phyloP scores from a whole-genome alignment of 2,888 invertebrate species.

The Tinea semifulvella region DNA sequence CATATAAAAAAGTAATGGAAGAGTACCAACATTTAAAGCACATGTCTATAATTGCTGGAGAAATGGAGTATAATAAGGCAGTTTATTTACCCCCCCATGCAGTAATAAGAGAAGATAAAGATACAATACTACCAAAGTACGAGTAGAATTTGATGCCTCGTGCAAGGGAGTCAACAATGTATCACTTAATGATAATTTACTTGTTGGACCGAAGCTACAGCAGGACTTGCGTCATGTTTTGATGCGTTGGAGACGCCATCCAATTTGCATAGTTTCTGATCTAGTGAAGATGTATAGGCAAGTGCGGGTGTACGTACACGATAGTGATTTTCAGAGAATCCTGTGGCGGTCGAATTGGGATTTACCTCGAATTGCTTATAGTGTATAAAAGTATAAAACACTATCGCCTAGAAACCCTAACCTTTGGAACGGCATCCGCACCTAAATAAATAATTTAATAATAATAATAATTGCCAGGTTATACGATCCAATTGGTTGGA shows the following conservation, averaged over 20 bases:
- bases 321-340: conserved; percentile 22
- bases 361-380: too few relatives aligned
- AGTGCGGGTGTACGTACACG: conserved; percentile 16
- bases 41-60: conserved; percentile 14
- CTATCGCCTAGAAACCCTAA: conserved; percentile 19
- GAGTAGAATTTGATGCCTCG: conserved; percentile 16
- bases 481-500: conserved; percentile 26
- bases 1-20: conserved; percentile 19
- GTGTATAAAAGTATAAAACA: conserved; percentile 15
- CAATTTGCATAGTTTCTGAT: conserved; percentile 22
- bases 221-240: conserved; percentile 22
- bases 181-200: conserved; percentile 15
- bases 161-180: conserved; percentile 15
- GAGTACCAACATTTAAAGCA: conserved; percentile 18
- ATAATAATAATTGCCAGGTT: conserved; percentile 22
- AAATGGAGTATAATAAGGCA: conserved; percentile 2
- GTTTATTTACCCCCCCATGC: conserved; percentile 17
- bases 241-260: conserved; percentile 22
- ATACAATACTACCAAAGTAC: conserved; percentile 15
- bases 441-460: conserved; percentile 20
- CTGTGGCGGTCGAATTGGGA: conserved; percentile 19
- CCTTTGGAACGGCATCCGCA: conserved; percentile 22
- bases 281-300: conserved; percentile 24
- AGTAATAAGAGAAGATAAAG: conserved; percentile 13
- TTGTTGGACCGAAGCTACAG: conserved; percentile 15